Conservation (phyloP, 2,113 vertebrate species). For the Rutilus rutilus region DNA sequence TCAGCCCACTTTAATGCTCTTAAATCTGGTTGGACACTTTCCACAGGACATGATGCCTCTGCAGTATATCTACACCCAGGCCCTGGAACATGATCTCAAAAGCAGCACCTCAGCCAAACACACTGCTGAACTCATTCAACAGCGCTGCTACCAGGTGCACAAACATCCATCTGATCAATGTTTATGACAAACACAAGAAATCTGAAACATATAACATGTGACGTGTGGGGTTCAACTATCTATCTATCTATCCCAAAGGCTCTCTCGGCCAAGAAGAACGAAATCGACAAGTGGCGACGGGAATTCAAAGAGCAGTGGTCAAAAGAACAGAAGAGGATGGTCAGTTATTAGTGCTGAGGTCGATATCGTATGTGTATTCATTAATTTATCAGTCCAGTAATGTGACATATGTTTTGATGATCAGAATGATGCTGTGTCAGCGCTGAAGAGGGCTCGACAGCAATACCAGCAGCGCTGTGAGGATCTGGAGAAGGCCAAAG, state of each 20-base stretch:
- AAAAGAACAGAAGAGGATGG: conserved; percentile 87
- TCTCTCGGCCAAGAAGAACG: conserved; percentile 85
- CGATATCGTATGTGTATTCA: not conserved
- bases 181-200: not conserved
- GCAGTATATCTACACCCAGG: conserved; percentile 81
- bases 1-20: not conserved
- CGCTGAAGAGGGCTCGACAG: conserved; percentile 84
- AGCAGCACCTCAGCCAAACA: conserved; percentile 72
- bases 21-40: not conserved
- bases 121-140: conserved; percentile 77
- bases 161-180: not conserved
- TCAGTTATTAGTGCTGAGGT: conserved; percentile 52
- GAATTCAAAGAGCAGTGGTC: conserved; percentile 94
- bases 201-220: not conserved
- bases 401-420: not conserved
- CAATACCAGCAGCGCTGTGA: conserved; percentile 88
- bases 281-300: conserved; percentile 91
- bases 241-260: conserved; percentile 73
- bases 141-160: conserved; percentile 86
- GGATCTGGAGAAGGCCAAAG: conserved; percentile 83
- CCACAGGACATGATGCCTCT: conserved; percentile 86
- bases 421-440: conserved; percentile 80
- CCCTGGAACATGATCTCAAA: conserved; percentile 85
- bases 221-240: conserved; percentile 7
- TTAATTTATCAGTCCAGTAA: not conserved